Percentiles rank a stretch among this genome's conserved stretches.
Conservation (phyloP, 2,888 invertebrate genomes). For the Euclidia mi region DNA sequence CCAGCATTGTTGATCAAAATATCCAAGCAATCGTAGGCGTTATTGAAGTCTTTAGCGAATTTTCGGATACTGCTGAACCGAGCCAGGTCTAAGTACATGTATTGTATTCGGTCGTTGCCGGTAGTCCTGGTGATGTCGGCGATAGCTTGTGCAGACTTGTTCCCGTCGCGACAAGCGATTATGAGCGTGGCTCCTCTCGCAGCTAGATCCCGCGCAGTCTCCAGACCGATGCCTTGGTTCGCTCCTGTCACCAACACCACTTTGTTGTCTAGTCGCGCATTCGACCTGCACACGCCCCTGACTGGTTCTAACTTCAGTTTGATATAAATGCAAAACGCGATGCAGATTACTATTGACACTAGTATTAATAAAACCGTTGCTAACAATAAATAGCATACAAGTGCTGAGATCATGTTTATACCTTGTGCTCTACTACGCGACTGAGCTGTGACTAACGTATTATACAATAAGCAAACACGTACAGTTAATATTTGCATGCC, state of each 20-base stretch:
- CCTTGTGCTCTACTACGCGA: neutral
- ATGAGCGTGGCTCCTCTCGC: constrained; percentile 91
- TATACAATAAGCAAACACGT: too few species aligned
- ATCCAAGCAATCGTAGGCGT: constrained; percentile 86
- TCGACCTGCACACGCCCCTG: constrained; percentile 70
- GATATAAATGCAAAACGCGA: neutral
- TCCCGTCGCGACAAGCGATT: constrained; percentile 94
- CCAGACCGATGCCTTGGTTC: constrained; percentile 95
- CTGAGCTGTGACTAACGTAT: too few species aligned
- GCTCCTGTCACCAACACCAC: constrained; percentile 94
- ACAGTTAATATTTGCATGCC: too few species aligned
- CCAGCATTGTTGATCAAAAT: constrained; percentile 92
- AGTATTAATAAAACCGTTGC: neutral
- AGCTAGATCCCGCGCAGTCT: constrained; percentile 93
- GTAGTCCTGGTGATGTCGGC: constrained; percentile 92
- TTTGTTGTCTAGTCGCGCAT: constrained; percentile 85
- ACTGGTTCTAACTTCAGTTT: constrained; percentile 32
- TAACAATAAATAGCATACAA: constrained; percentile 8
- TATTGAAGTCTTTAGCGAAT: constrained; percentile 91
- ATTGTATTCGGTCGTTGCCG: constrained; percentile 92
- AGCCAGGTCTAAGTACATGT: constrained; percentile 84
- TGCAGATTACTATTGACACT: constrained; percentile 1
- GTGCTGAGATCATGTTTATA: constrained; percentile 28
- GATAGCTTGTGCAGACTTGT: constrained; percentile 92
- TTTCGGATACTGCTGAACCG: constrained; percentile 86